These are phyloP conservation scores for Poecilia gillii DNA, from an alignment of 2,797 vertebrate species.

Conservation along the genomic window DNA sequence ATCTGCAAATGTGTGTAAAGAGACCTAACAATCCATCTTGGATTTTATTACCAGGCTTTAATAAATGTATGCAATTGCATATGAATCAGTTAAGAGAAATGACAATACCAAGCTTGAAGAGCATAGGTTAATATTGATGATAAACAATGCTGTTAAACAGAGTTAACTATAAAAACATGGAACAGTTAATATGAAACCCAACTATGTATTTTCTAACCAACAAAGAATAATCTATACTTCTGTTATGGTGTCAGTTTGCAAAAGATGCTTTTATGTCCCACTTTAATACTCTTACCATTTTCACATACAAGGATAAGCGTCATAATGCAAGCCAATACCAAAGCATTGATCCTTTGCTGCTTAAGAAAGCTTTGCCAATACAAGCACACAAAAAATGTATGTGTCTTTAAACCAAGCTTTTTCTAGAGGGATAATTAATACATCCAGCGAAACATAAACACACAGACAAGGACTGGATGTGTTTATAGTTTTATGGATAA, in stretches of 20 bases:
- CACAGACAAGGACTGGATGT: slow-evolving; percentile 22
- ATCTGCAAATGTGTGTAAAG: background rate
- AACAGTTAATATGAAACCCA: background rate
- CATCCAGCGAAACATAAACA: slow-evolving; percentile 55
- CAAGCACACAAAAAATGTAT: slow-evolving; percentile 70
- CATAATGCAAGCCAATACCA: slow-evolving; percentile 71
- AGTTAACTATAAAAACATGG: background rate
- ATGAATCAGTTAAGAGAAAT: background rate
- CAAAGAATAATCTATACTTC: background rate
- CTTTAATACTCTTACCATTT: slow-evolving; percentile 47
- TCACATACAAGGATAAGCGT: slow-evolving; percentile 66
- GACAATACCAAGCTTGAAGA: background rate
- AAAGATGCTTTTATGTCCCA: slow-evolving; percentile 4
- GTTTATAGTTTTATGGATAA: slow-evolving; percentile 18
- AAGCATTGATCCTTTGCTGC: slow-evolving; percentile 73
- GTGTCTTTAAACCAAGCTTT: slow-evolving; percentile 67
- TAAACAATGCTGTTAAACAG: background rate
- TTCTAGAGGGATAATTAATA: slow-evolving; percentile 70
- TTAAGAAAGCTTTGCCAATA: slow-evolving; percentile 77
- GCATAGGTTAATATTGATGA: background rate
- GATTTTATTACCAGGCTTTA: background rate
- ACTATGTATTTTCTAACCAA: background rate
- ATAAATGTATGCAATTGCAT: background rate
- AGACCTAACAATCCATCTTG: background rate
- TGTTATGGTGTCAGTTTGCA: slow-evolving; percentile 1